Evolutionary conservation across 2,113 vertebrate species (phyloP), one percentile per base, ranked within the genome.

Genomic region (Cisticola juncidis): DNA sequence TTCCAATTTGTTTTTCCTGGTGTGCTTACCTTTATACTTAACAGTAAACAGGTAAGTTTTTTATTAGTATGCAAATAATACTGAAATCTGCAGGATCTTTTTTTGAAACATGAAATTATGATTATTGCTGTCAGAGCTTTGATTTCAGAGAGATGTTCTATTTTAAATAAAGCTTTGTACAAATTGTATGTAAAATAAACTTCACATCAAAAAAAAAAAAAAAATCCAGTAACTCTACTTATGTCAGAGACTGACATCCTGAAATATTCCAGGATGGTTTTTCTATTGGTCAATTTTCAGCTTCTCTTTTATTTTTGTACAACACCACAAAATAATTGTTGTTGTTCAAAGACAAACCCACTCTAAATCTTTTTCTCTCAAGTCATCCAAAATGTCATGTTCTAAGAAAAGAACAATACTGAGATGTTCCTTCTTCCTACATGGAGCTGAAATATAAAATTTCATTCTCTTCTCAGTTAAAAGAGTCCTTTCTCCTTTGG

Each of bases 221-320:
- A n/a, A 11, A 78, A 24, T 44, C 48, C 3, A 57, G 7, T 71
- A 68, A 48, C 1, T 54, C 33, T 68, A 14, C 6, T 42, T 71
- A 18, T 0, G 0, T 45, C 42, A 11, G 9, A 71, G 8, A 10
- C 44, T 42, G 19, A 73, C n/a, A 47, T 19, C 0, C 35, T 81
- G 21, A 64, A 92, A 70, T 62, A 60, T 19, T 54, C 9, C 9
- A 31, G 31, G 26, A 19, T 50, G 9, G 3, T 74, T 56, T 60
- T 71, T 21, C 20, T 45, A 10, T 38, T 40, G 44, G 4, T 54
- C 25, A 64, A 1, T 76, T 79, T 85, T 88, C n/a, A 82, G 11
- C 7, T 85, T 47, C 22, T 20, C 5, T 45, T 51, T 33, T 29
- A n/a, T 60, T 77, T 86, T 81, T 74, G 9, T 57, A 10, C 14